Evolutionary conservation across 2,113 vertebrate genomes (phyloP), one percentile per base, ranked within the genome.

Genomic region (Electrona antarctica): DNA sequence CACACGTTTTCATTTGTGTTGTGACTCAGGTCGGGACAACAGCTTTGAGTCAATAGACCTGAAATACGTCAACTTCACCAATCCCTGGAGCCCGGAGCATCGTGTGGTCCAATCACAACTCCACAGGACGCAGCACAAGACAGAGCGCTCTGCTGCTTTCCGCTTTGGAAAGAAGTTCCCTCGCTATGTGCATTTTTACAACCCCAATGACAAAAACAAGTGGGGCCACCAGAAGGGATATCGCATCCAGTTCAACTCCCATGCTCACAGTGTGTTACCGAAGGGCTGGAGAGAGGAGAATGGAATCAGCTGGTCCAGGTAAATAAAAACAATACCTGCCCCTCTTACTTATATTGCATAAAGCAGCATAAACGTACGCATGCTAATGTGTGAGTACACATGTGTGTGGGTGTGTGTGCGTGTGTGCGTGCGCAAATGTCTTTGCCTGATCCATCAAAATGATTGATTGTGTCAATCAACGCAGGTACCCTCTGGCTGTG

Each of bases 401-500:
- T 41, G 33, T 41, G 33, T 41, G 33, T 41, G 33, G 1, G 33
- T 6, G 33, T 41, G 33, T 41, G 33, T 41, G 33, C 2, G 33
- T 41, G 33, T 41, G 33, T 41, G 33, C n/a, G n/a, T n/a, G n/a
- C n/a, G n/a, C n/a, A n/a, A n/a, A 45, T 60, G 13, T 9, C 11
- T 10, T 55, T 14, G 33, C 33, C 33, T 41, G 33, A 41, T 6
- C 33, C 33, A 41, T 41, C 33, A 41, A 41, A 41, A 6, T 33
- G 9, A 4, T 46, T 14, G 50, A 45, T 9, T 21, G 6, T 68
- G 10, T 76, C 11, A n/a, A n/a, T 76, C 11, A 41, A 41, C 12
- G 0, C 77, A 98, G 97, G 86, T 98, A 98, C 77, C 95, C 94
- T 59, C 77, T 99, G 83, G 97, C 96, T 0, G 96, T 98, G 89